phyloP scores from a whole-genome alignment of 2,888 invertebrate species.

The Xanthorhoe spadicearia region DNA sequence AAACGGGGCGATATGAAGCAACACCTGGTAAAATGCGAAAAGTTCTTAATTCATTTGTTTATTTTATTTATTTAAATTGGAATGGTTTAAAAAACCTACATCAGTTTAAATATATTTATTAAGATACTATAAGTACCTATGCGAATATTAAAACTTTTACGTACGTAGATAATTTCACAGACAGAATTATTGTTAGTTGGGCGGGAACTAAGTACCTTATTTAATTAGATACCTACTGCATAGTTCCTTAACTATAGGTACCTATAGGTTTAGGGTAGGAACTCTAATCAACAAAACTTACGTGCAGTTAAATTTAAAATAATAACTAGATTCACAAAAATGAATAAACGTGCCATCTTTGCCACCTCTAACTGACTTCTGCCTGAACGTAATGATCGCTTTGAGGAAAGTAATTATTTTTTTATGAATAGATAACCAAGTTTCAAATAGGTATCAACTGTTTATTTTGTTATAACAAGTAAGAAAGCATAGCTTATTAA shows the following conservation, averaged over 20 bases:
- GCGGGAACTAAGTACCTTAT: too few species aligned
- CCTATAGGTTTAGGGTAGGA: too few species aligned
- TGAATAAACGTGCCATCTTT: conserved; percentile 26
- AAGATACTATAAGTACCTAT: too few species aligned
- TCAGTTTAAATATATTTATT: too few species aligned
- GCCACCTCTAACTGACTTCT: conserved; percentile 2
- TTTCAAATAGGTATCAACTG: conserved; percentile 1
- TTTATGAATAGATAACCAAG: conserved; percentile 4
- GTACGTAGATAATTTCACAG: too few species aligned
- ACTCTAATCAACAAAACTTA: conserved; percentile 18
- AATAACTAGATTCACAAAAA: conserved; percentile 25
- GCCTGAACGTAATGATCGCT: conserved; percentile 6
- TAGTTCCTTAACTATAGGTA: too few species aligned
- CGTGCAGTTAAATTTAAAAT: conserved; percentile 24
- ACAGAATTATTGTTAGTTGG: too few species aligned
- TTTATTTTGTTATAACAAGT: conserved; percentile 10
- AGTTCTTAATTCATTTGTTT: too few species aligned
- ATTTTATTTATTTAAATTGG: too few species aligned
- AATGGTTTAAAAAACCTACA: too few species aligned
- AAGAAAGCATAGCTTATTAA: background rate
- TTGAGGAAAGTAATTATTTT: background rate
- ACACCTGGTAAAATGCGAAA: background rate
- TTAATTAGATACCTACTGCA: too few species aligned
- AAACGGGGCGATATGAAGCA: background rate
- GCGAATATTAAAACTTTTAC: too few species aligned